These are phyloP conservation scores for Aricia artaxerxes DNA, from an alignment of 2,888 invertebrate species.

Conservation along the genomic window DNA sequence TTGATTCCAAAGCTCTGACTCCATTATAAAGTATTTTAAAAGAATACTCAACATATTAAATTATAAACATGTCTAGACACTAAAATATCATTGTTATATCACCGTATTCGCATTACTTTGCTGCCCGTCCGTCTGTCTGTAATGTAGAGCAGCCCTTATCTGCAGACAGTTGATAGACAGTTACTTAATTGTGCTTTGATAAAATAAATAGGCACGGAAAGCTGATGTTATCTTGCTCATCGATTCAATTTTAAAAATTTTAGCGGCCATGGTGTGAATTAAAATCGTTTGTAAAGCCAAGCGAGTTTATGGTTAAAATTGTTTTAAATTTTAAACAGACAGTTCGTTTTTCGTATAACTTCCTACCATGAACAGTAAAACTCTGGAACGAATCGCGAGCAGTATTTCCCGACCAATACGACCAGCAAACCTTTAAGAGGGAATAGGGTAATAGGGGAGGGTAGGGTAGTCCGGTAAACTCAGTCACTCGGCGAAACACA, in stretches of 20 bases:
- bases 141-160: slow-evolving; percentile 7
- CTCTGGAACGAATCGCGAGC: too few relatives aligned
- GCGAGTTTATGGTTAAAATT: too few relatives aligned
- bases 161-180: slow-evolving; percentile 28
- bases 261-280: not conserved
- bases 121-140: slow-evolving; percentile 4
- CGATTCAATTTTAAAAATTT: not conserved
- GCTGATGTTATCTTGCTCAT: slow-evolving; percentile 18
- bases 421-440: too few relatives aligned
- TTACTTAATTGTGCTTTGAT: slow-evolving; percentile 28
- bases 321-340: too few relatives aligned
- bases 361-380: too few relatives aligned
- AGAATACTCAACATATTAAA: not conserved
- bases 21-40: too few relatives aligned
- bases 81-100: slow-evolving; percentile 9
- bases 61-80: not conserved
- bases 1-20: too few relatives aligned
- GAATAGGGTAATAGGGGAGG: too few relatives aligned
- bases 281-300: not conserved
- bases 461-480: too few relatives aligned
- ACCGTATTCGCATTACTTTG: slow-evolving; percentile 8
- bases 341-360: too few relatives aligned
- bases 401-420: too few relatives aligned
- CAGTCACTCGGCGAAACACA: too few relatives aligned
- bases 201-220: slow-evolving; percentile 29